These are phyloP conservation scores for Hafferia zeledoni DNA, from an alignment of 2,797 vertebrate species.

Conservation along the genomic window DNA sequence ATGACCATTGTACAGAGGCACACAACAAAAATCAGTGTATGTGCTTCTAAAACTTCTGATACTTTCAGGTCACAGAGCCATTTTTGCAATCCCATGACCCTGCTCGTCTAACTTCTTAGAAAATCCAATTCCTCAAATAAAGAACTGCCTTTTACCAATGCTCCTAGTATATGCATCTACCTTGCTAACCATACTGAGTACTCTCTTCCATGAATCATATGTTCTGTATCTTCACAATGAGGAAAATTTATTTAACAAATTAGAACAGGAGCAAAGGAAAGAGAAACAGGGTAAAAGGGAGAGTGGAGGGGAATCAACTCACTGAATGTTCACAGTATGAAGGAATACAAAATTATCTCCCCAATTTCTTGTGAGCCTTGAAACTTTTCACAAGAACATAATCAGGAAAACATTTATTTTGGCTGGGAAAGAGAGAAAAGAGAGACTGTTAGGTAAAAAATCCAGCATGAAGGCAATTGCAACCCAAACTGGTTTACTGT, in stretches of 20 bases:
- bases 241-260: background rate
- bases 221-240: background rate
- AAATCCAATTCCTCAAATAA: background rate
- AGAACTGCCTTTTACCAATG: background rate
- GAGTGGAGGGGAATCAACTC: background rate
- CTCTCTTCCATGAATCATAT: background rate
- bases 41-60: background rate
- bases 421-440: background rate
- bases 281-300: background rate
- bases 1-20: background rate
- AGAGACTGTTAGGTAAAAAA: background rate
- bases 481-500: background rate
- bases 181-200: background rate
- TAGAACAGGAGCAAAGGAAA: background rate
- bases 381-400: background rate
- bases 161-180: too few relatives aligned
- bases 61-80: background rate
- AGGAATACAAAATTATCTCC: background rate
- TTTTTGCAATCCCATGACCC: background rate
- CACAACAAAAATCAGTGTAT: background rate
- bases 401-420: background rate
- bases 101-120: background rate
- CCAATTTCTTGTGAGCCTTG: background rate
- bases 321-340: background rate
- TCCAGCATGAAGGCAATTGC: background rate